A percentile compares a stretch with the other conserved stretches of the same genome.
These are phyloP conservation scores for Phorcus lineatus DNA, from an alignment of 2,888 invertebrate genomes.

Conservation along the genomic window DNA sequence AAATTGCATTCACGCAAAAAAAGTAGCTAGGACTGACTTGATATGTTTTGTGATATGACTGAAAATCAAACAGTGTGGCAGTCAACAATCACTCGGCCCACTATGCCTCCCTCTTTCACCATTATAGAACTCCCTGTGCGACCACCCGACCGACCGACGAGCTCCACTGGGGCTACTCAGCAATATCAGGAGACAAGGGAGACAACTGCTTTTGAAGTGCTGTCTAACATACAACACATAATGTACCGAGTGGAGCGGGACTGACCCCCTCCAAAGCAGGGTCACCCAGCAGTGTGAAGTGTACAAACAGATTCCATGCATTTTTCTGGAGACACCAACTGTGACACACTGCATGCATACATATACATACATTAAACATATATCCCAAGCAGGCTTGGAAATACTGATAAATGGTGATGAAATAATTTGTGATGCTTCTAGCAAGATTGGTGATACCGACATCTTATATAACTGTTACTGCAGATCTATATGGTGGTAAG, in stretches of 20 bases:
- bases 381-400: constrained; percentile 30
- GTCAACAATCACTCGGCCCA: constrained; percentile 4
- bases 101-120: constrained; percentile 4
- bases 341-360: no score
- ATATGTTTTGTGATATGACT: constrained; percentile 12
- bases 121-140: constrained; percentile 10
- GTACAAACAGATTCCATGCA: no score
- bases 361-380: background rate
- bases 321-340: no score
- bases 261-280: background rate
- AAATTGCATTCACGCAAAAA: constrained; percentile 61
- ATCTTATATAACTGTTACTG: background rate
- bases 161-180: background rate
- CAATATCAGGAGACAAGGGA: background rate
- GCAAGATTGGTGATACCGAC: constrained; percentile 15
- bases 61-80: constrained; percentile 25
- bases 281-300: background rate
- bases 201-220: constrained; percentile 1
- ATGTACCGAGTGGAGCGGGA: background rate
- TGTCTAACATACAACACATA: background rate
- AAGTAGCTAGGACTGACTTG: constrained; percentile 57
- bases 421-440: constrained; percentile 9
- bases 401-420: constrained; percentile 18
- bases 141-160: background rate
- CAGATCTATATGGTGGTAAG: background rate